Conservation (phyloP, 2,888 invertebrate species). For the Entomobrya proxima region DNA sequence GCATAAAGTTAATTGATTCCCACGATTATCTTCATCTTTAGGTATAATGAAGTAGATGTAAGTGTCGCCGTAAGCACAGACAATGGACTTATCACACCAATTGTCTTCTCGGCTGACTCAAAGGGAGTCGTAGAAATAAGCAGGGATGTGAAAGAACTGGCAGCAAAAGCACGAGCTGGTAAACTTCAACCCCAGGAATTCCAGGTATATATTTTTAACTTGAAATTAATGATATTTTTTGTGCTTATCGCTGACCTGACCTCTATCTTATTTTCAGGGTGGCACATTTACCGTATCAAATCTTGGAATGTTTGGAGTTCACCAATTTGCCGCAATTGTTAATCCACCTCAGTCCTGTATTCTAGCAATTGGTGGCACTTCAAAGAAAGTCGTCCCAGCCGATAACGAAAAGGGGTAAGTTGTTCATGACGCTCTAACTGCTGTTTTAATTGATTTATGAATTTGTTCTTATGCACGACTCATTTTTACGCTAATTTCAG, state of each 20-base stretch:
- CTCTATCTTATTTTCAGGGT: constrained; percentile 82
- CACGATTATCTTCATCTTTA: constrained; percentile 77
- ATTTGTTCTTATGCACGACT: constrained; percentile 60
- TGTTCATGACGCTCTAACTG: background rate
- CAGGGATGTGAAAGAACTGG: constrained; percentile 86
- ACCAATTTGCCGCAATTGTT: constrained; percentile 93
- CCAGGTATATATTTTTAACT: constrained; percentile 79
- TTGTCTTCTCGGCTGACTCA: constrained; percentile 92
- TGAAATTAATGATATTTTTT: background rate
- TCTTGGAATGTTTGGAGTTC: constrained; percentile 95
- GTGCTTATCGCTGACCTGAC: too few species aligned
- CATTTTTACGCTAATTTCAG: constrained; percentile 78
- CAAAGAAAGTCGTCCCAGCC: constrained; percentile 86
- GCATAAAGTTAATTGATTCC: background rate
- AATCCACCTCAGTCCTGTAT: constrained; percentile 97
- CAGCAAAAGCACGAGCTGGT: constrained; percentile 90
- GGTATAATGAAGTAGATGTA: constrained; percentile 94
- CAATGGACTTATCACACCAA: constrained; percentile 96
- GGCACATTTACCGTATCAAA: constrained; percentile 97
- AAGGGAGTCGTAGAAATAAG: constrained; percentile 93
- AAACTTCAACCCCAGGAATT: constrained; percentile 95
- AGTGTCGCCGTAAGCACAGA: constrained; percentile 98
- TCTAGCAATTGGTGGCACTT: constrained; percentile 91
- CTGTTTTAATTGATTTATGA: background rate
- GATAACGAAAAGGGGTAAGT: constrained; percentile 86